These are phyloP conservation scores for Plecotus auritus DNA, from an alignment of 2,113 vertebrate species.

Conservation along the genomic window DNA sequence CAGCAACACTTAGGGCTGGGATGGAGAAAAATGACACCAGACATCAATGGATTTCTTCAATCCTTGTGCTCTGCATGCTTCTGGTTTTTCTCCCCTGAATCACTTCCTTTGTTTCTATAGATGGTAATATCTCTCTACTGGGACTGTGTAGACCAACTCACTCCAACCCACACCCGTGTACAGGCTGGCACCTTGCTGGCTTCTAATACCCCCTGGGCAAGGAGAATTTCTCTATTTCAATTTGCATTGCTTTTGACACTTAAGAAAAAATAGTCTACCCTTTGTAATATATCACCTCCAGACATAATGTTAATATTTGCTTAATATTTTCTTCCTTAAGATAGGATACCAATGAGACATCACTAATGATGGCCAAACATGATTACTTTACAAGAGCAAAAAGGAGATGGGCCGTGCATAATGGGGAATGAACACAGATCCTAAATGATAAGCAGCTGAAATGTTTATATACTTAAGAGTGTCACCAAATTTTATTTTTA, in stretches of 20 bases:
- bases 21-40: conserved; percentile 3
- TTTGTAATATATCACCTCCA: background rate
- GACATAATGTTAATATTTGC: conserved; percentile 11
- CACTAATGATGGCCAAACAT: background rate
- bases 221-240: conserved; percentile 1
- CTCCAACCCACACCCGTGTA: background rate
- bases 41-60: background rate
- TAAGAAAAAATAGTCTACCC: background rate
- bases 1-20: background rate
- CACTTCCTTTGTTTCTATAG: background rate
- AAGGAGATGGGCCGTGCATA: background rate
- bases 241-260: background rate
- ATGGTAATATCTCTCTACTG: background rate
- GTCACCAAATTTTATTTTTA: background rate
- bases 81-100: background rate
- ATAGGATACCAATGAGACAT: background rate
- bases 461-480: background rate
- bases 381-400: background rate
- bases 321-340: conserved; percentile 33
- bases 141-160: background rate
- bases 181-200: background rate
- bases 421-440: background rate
- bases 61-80: background rate
- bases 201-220: background rate
- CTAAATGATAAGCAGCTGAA: background rate